A percentile compares a stretch with the other conserved stretches of the same genome.
These are phyloP conservation scores for Symphodus melops DNA, from an alignment of 2,113 vertebrate genomes.

Conservation along the genomic window DNA sequence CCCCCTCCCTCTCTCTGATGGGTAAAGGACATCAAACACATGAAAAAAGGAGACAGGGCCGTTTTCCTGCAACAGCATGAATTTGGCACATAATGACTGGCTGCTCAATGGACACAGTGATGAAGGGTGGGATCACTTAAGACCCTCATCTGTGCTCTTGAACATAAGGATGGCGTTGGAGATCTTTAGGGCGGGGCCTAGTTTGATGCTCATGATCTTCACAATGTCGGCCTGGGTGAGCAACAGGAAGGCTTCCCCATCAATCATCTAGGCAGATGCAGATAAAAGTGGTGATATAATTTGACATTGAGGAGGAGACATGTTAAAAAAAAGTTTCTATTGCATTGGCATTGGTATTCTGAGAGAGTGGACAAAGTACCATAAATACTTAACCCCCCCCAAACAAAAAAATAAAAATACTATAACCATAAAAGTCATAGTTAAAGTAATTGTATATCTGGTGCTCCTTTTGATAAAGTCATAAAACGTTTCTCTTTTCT, in stretches of 20 bases:
- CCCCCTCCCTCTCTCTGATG: conserved; percentile 72
- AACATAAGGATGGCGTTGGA: conserved; percentile 99
- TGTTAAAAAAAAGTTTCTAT: background rate
- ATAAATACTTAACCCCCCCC: background rate
- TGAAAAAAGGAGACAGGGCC: conserved; percentile 66
- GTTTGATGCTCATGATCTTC: conserved; percentile 99
- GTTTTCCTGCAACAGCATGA: conserved; percentile 71
- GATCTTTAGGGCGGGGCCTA: conserved; percentile 98
- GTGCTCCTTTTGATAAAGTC: too few species aligned
- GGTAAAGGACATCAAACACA: conserved; percentile 81
- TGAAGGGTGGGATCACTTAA: conserved; percentile 85
- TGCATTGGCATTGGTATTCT: background rate
- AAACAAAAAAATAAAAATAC: background rate
- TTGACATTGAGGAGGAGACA: background rate
- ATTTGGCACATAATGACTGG: conserved; percentile 76
- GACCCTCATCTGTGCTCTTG: conserved; percentile 94
- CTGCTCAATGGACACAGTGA: background rate
- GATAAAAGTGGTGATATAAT: background rate
- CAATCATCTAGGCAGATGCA: conserved; percentile 89
- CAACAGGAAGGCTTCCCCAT: conserved; percentile 96
- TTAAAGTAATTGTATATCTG: too few species aligned
- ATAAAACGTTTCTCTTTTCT: too few species aligned
- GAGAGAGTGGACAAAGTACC: background rate
- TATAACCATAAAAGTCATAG: too few species aligned
- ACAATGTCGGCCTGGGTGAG: conserved; percentile 98